Conservation (phyloP, 2,888 invertebrate species). For the Eulithis testata region DNA sequence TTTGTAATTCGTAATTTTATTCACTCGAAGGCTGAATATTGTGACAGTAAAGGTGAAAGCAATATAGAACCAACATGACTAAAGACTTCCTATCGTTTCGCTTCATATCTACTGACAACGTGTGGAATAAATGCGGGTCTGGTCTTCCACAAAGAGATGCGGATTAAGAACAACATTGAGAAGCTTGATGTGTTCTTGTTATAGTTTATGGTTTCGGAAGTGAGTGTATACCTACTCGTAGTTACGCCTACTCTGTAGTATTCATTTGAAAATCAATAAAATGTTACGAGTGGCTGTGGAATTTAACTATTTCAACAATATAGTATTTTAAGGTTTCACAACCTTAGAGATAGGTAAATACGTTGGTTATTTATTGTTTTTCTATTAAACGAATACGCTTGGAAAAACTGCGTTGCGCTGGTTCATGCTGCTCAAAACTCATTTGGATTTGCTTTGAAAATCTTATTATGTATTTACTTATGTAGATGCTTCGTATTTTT, state of each 20-base stretch:
- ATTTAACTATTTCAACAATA: conserved; percentile 8
- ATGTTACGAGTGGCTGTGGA: conserved; percentile 29
- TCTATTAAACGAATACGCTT: not conserved
- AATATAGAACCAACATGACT: conserved; percentile 36
- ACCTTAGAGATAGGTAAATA: not conserved
- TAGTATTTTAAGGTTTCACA: conserved; percentile 1
- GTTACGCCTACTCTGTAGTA: conserved; percentile 27
- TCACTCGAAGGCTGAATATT: conserved; percentile 28
- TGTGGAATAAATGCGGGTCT: conserved; percentile 28
- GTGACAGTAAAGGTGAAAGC: conserved; percentile 37
- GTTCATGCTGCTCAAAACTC: not conserved
- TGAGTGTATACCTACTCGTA: conserved; percentile 14
- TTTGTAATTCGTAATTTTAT: conserved; percentile 35
- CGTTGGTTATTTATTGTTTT: not conserved
- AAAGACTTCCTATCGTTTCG: conserved; percentile 43
- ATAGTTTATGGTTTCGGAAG: conserved; percentile 39
- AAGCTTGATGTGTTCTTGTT: conserved; percentile 32
- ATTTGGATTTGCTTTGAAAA: too few species aligned
- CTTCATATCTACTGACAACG: conserved; percentile 36
- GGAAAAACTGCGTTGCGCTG: not conserved
- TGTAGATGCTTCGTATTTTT: too few species aligned
- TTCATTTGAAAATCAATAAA: conserved; percentile 33
- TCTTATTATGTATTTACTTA: too few species aligned
- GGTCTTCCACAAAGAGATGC: conserved; percentile 39
- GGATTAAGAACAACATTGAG: conserved; percentile 41